Evolutionary conservation across 2,113 vertebrate genomes (phyloP).

Genomic region (Chloropsis cyanopogon): DNA sequence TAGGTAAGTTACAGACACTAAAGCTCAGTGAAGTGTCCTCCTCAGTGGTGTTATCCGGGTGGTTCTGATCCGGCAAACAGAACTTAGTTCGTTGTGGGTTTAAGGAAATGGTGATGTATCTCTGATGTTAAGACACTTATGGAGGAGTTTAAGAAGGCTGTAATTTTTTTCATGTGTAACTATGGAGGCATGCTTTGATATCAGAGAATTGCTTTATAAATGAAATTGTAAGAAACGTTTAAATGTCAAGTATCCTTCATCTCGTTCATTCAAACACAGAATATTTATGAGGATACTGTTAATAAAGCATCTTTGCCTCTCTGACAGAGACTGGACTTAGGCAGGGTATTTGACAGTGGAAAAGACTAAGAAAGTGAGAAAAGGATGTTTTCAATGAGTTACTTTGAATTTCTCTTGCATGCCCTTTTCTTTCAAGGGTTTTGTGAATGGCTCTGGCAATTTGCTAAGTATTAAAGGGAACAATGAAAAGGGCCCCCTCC

Average conservation of each 20-base stretch:
- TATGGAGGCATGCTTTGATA: neutral
- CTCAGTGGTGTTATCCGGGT: rapidly evolving
- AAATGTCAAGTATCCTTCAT: constrained; percentile 15
- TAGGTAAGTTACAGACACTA: neutral
- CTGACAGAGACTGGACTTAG: neutral
- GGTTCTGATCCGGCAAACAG: neutral
- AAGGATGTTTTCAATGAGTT: constrained; percentile 14
- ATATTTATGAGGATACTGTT: constrained; percentile 24
- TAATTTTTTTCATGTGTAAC: neutral
- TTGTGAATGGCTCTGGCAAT: constrained; percentile 32
- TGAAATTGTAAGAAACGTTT: constrained; percentile 15
- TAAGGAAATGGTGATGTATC: neutral
- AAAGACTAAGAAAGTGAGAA: neutral
- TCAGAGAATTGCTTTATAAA: neutral
- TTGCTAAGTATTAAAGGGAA: constrained; percentile 32
- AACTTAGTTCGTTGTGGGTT: neutral
- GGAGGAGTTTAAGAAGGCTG: neutral
- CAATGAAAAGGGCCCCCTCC: neutral
- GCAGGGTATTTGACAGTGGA: neutral
- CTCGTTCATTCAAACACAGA: neutral
- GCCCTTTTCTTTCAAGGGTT: neutral
- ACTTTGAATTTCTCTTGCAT: neutral
- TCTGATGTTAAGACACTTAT: neutral
- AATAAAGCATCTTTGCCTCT: neutral
- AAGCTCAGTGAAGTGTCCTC: neutral